A percentile compares a stretch with the other conserved stretches of the same genome.
phyloP scores from a whole-genome alignment of 2,888 invertebrate species.

The Altica lythri region DNA sequence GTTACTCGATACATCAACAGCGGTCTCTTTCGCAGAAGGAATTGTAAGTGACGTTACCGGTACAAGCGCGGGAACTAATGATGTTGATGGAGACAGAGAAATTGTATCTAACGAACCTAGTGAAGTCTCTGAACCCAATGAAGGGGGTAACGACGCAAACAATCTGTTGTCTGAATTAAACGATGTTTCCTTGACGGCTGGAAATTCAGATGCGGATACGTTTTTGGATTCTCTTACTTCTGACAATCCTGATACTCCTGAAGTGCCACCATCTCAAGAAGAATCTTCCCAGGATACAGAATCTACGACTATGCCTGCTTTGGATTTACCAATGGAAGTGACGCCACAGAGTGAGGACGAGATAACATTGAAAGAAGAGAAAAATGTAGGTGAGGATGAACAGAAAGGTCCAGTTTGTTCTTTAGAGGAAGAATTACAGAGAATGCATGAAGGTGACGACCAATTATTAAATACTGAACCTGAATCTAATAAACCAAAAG shows the following conservation, averaged over 20 bases:
- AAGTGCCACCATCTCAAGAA: constrained; percentile 6
- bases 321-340: constrained; percentile 3
- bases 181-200: constrained; percentile 9
- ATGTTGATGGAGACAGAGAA: background rate
- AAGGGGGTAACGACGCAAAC: constrained; percentile 6
- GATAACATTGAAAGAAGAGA: background rate
- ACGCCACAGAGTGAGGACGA: background rate
- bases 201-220: constrained; percentile 14
- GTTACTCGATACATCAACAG: constrained; percentile 13
- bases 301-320: constrained; percentile 1
- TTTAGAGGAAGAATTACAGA: constrained; percentile 33
- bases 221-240: constrained; percentile 20
- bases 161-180: constrained; percentile 17
- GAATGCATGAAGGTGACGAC: constrained; percentile 33
- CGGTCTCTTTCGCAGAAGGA: constrained; percentile 2
- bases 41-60: constrained; percentile 1
- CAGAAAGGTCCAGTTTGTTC: constrained; percentile 24
- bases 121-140: too few species aligned
- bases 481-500: background rate
- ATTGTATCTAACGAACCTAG: background rate
- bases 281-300: background rate
- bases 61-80: constrained; percentile 9
- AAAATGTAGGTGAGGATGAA: constrained; percentile 4
- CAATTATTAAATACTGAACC: constrained; percentile 1
- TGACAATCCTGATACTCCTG: constrained; percentile 9